These are phyloP conservation scores for Ictalurus furcatus DNA, from an alignment of 2,113 vertebrate species.

Conservation along the genomic window DNA sequence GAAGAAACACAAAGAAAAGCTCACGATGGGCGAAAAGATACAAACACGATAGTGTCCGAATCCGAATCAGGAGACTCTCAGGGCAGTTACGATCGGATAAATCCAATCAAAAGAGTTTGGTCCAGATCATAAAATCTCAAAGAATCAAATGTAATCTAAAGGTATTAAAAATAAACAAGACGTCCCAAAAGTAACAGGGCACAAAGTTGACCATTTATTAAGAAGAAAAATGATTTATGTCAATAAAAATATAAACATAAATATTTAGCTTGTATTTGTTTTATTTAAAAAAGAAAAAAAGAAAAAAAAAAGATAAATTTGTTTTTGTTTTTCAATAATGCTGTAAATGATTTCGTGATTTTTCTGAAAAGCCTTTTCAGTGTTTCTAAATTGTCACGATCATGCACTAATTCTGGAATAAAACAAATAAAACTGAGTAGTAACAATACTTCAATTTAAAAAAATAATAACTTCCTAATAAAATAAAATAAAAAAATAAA, in stretches of 20 bases:
- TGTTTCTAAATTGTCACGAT: background rate
- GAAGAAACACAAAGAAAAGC: slow-evolving; percentile 74
- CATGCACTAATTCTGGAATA: background rate
- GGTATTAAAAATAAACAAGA: background rate
- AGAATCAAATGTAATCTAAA: slow-evolving; percentile 4
- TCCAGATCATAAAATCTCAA: slow-evolving; percentile 62
- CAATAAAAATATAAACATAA: background rate
- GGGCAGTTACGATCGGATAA: slow-evolving; percentile 86
- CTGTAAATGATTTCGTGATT: background rate
- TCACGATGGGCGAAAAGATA: slow-evolving; percentile 91
- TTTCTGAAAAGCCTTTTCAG: too few species aligned
- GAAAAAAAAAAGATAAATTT: background rate
- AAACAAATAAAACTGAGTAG: background rate
- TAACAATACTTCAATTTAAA: background rate
- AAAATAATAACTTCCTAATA: background rate
- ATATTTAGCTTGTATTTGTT: background rate
- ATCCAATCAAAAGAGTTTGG: slow-evolving; percentile 77
- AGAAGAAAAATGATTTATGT: background rate
- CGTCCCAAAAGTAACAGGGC: background rate
- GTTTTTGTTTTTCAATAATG: background rate
- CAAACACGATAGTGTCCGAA: slow-evolving; percentile 90
- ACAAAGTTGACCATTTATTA: background rate
- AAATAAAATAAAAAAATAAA: background rate
- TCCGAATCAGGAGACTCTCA: slow-evolving; percentile 85
- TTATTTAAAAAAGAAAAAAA: too few species aligned